Percentiles rank a stretch among this genome's conserved stretches.
These are phyloP conservation scores for Ferdinandea cuprea DNA, from an alignment of 2,888 invertebrate species.

Conservation along the genomic window DNA sequence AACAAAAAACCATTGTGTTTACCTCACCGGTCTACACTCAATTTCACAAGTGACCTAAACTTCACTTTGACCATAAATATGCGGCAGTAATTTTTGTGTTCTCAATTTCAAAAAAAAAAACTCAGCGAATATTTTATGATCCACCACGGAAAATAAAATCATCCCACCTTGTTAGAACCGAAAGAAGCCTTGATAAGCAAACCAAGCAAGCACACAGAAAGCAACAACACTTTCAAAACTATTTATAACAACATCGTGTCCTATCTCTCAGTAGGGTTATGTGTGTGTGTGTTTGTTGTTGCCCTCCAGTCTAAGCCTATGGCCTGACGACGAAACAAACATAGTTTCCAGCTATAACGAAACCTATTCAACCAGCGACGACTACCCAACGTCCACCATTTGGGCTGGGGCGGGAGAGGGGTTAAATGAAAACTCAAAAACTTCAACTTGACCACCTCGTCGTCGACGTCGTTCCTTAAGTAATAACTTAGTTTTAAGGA, in stretches of 20 bases:
- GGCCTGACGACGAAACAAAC: conserved; percentile 32
- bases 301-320: conserved; percentile 6
- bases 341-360: conserved; percentile 41
- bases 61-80: conserved; percentile 63
- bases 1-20: neutral
- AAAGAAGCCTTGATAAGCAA: conserved; percentile 26
- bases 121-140: conserved; percentile 55
- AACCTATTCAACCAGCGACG: conserved; percentile 13
- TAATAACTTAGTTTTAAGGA: conserved; percentile 74
- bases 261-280: conserved; percentile 61
- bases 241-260: conserved; percentile 59
- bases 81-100: conserved; percentile 65
- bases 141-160: conserved; percentile 64
- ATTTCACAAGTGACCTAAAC: conserved; percentile 66
- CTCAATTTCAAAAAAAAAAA: conserved; percentile 40
- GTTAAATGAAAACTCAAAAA: conserved; percentile 49
- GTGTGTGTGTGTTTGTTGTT: too few relatives aligned
- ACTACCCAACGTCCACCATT: too few relatives aligned
- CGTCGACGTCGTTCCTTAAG: conserved; percentile 65
- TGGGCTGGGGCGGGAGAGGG: too few relatives aligned
- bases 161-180: conserved; percentile 44
- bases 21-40: conserved; percentile 10
- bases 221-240: conserved; percentile 49
- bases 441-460: conserved; percentile 68
- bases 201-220: conserved; percentile 13